Percentiles rank a stretch among this genome's conserved stretches.
Conservation (phyloP, 2,113 vertebrate genomes). For the Empidonax traillii region DNA sequence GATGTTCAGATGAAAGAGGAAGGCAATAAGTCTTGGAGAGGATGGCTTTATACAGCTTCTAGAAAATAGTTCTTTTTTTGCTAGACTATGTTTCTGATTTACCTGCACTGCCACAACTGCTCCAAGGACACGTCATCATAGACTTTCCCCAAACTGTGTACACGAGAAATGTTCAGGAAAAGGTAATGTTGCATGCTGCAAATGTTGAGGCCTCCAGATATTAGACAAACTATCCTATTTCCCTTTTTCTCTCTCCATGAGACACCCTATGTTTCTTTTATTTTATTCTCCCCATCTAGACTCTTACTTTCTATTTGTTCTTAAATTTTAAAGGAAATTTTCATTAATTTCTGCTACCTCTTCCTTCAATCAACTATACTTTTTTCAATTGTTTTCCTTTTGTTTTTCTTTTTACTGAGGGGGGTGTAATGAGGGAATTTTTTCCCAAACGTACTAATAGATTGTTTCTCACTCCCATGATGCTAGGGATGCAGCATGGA, state of each 20-base stretch:
- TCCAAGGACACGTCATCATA: background rate
- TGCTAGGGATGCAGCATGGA: background rate
- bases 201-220: background rate
- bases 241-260: background rate
- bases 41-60: background rate
- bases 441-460: background rate
- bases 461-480: background rate
- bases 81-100: background rate
- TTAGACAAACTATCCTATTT: background rate
- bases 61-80: background rate
- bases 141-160: background rate
- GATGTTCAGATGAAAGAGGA: background rate
- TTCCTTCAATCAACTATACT: background rate
- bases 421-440: background rate
- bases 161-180: background rate
- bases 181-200: background rate
- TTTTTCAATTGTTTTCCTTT: background rate
- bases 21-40: background rate
- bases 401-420: background rate
- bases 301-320: background rate
- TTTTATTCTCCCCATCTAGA: background rate
- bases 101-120: background rate
- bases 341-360: background rate
- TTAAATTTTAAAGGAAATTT: background rate
- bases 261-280: background rate